Evolutionary conservation across 2,113 vertebrate genomes (phyloP).

Genomic region (Ranitomeya imitator): DNA sequence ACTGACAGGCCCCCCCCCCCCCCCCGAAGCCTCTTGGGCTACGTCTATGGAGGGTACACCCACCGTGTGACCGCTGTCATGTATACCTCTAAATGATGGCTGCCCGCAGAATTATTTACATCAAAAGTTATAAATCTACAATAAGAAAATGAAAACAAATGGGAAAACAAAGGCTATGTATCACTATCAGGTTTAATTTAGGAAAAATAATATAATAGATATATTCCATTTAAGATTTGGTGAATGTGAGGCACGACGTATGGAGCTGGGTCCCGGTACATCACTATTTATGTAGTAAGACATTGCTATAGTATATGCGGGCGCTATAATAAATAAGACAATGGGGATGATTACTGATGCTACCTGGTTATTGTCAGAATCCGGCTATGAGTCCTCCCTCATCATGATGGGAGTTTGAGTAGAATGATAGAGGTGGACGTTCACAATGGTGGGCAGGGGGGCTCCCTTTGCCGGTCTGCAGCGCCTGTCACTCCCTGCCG

Average conservation of each 20-base stretch:
- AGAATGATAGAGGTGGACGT: background rate
- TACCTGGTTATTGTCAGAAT: background rate
- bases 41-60: background rate
- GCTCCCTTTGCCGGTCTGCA: background rate
- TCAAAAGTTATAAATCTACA: too few species aligned
- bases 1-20: too few species aligned
- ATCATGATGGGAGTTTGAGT: background rate
- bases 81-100: too few species aligned
- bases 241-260: background rate
- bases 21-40: too few species aligned
- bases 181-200: too few species aligned
- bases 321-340: background rate
- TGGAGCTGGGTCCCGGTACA: background rate
- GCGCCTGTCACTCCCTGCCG: background rate
- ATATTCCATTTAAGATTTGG: background rate
- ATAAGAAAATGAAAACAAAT: too few species aligned
- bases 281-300: background rate
- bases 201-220: too few species aligned
- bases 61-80: too few species aligned
- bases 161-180: too few species aligned
- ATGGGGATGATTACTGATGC: background rate
- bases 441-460: background rate
- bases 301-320: background rate
- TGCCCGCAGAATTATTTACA: too few species aligned
- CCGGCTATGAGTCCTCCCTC: background rate